Percentiles rank a stretch among this genome's conserved stretches.
phyloP scores from a whole-genome alignment of 2,888 invertebrate genomes.

The Cephus nigrinus region DNA sequence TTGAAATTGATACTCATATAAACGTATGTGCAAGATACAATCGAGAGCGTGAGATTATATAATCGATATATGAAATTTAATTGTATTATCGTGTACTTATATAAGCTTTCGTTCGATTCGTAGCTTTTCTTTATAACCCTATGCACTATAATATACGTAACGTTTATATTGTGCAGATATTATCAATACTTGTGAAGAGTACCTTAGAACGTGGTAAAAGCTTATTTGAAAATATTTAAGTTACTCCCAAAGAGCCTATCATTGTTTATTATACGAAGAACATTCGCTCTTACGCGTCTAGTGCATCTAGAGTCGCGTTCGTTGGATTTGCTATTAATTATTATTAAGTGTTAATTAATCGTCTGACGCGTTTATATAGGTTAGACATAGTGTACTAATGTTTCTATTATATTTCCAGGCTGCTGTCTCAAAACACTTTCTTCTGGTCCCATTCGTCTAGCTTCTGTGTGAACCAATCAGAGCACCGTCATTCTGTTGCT shows the following conservation, averaged over 20 bases:
- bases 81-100: background rate
- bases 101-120: background rate
- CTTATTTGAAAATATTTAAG: background rate
- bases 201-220: background rate
- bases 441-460: slow-evolving; percentile 59
- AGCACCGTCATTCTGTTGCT: background rate
- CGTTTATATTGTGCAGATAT: background rate
- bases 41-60: background rate
- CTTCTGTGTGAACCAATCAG: slow-evolving; percentile 31
- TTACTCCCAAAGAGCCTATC: background rate
- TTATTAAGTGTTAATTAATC: background rate
- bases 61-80: background rate
- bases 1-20: background rate
- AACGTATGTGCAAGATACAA: background rate
- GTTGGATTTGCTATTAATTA: background rate
- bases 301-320: background rate
- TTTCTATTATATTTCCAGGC: slow-evolving; percentile 10
- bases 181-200: background rate
- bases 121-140: background rate
- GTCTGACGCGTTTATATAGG: background rate
- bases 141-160: background rate
- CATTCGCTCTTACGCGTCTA: background rate
- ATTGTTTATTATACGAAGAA: background rate
- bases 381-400: background rate
- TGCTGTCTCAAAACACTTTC: slow-evolving; percentile 41